These are phyloP conservation scores for Salarias fasciatus DNA, from an alignment of 2,797 vertebrate species.

Conservation along the genomic window DNA sequence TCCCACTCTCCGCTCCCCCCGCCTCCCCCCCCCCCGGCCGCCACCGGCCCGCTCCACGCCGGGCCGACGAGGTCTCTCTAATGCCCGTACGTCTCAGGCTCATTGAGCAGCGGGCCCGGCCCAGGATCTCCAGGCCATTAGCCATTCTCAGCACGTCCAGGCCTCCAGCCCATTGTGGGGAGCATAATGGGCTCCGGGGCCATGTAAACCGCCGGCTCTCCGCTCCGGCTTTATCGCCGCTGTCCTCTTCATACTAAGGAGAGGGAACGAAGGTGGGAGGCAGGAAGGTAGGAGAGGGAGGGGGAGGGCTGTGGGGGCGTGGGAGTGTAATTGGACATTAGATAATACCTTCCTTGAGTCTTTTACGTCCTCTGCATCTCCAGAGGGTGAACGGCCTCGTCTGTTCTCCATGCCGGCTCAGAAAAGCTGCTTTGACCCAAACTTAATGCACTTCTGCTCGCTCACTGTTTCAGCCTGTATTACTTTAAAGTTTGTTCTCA, in stretches of 20 bases:
- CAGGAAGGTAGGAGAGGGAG: constrained; percentile 28
- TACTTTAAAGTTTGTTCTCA: constrained; percentile 49
- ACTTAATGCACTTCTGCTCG: constrained; percentile 37
- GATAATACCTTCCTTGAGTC: constrained; percentile 65
- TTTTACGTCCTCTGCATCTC: constrained; percentile 56
- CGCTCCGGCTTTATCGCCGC: constrained; percentile 75
- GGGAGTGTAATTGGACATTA: constrained; percentile 64
- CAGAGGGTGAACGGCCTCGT: constrained; percentile 46
- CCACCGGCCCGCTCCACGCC: constrained; percentile 48
- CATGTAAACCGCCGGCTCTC: constrained; percentile 75
- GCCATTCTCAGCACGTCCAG: constrained; percentile 77
- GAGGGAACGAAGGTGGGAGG: constrained; percentile 49
- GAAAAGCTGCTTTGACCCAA: constrained; percentile 48
- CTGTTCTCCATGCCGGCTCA: constrained; percentile 47
- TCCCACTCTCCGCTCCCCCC: constrained; percentile 25
- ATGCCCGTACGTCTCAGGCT: constrained; percentile 67
- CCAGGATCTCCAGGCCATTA: constrained; percentile 74
- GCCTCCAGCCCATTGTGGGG: constrained; percentile 74
- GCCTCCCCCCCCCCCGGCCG: constrained; percentile 23
- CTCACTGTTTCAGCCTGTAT: constrained; percentile 30
- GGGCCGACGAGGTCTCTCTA: constrained; percentile 60
- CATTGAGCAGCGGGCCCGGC: constrained; percentile 74
- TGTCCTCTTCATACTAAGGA: constrained; percentile 70
- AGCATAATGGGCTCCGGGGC: constrained; percentile 82
- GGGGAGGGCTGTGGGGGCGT: constrained; percentile 2